These are phyloP conservation scores for Numenius phaeopus DNA, from an alignment of 2,797 vertebrate genomes.

Conservation along the genomic window DNA sequence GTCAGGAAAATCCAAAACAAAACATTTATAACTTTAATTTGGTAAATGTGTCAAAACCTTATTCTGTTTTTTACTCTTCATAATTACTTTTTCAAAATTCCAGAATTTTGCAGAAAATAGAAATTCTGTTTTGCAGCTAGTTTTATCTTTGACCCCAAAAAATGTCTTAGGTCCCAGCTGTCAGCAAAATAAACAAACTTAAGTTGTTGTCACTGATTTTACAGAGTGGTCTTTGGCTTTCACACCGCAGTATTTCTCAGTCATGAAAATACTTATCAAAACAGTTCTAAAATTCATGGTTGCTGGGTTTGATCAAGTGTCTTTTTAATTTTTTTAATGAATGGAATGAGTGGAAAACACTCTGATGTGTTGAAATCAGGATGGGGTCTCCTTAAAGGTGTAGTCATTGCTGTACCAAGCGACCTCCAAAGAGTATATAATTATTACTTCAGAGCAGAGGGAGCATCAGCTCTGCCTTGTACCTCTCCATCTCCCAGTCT, in stretches of 20 bases:
- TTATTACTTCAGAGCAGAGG: neutral
- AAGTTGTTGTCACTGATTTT: neutral
- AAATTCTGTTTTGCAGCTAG: neutral
- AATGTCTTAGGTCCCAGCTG: neutral
- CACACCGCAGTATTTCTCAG: neutral
- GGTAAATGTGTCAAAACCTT: neutral
- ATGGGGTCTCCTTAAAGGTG: neutral
- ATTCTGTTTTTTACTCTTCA: neutral
- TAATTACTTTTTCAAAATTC: neutral
- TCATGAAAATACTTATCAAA: neutral
- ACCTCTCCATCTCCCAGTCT: neutral
- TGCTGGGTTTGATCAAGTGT: neutral
- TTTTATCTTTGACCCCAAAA: neutral
- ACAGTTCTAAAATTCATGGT: neutral
- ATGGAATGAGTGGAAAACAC: neutral
- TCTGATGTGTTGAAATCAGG: neutral
- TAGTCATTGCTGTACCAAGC: neutral
- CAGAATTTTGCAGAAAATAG: neutral
- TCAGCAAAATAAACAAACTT: neutral
- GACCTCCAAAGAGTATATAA: neutral
- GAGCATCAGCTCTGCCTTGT: neutral
- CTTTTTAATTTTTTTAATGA: neutral
- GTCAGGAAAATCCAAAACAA: neutral
- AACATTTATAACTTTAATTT: neutral
- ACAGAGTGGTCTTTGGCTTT: neutral